A percentile compares a stretch with the other conserved stretches of the same genome.
Conservation (phyloP, 1,140 invertebrate species). For the Archegozetes longisetosus region DNA sequence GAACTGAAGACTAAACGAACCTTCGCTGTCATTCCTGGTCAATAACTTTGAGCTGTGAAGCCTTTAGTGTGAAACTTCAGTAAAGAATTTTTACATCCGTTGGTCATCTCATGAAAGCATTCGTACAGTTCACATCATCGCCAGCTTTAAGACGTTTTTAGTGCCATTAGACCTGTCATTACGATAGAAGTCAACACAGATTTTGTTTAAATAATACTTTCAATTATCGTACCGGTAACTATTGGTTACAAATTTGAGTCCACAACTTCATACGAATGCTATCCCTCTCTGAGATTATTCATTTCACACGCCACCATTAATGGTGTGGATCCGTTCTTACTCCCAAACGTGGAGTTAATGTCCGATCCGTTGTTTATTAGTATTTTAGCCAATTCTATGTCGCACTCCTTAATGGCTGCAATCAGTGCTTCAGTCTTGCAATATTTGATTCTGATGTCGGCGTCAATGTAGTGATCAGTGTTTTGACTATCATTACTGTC, state of each 20-base stretch:
- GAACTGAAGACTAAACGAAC: slow-evolving; percentile 47
- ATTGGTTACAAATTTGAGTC: no score
- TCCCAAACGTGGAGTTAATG: background rate
- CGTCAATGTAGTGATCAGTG: background rate
- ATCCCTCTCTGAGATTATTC: background rate
- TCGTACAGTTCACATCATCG: slow-evolving; percentile 5
- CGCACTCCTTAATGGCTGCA: background rate
- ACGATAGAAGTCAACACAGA: no score
- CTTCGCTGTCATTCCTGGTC: slow-evolving; percentile 40
- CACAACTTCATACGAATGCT: no score
- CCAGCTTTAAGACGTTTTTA: background rate
- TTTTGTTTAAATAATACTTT: no score
- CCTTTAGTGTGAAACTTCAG: slow-evolving; percentile 65
- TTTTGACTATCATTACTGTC: background rate
- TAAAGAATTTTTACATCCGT: slow-evolving; percentile 46
- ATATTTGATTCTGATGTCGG: background rate
- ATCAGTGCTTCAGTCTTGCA: background rate
- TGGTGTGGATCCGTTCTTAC: background rate
- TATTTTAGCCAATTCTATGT: background rate
- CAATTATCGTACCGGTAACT: no score
- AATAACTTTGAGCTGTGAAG: slow-evolving; percentile 59
- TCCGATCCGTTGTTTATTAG: background rate
- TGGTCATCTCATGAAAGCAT: background rate
- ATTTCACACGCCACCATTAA: background rate
- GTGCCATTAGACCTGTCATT: background rate